Evolutionary conservation across 2,888 invertebrate genomes (phyloP), one percentile per base, ranked within the genome.

Genomic region (Eulithis testata): DNA sequence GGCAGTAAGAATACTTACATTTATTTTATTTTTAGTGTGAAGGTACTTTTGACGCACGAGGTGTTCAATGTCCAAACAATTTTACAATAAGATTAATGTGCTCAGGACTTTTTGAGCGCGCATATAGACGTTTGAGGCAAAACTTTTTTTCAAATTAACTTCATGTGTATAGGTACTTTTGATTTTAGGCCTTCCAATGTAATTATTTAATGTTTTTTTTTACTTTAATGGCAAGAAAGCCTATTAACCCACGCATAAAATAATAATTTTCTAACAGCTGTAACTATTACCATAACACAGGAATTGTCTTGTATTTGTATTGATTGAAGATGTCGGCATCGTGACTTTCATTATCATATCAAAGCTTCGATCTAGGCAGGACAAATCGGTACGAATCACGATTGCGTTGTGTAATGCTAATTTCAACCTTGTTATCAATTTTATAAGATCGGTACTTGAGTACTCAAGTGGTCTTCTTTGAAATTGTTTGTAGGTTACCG

Each of bases 331-430:
- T 21, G 21, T 21, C 21, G 21, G 21, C 47, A 47, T 47, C 59
- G 53, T 54, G 63, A 59, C 52, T 52, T 51, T 37, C 36, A 40
- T 63, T 53, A 63, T 6, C 63, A 53, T 63, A 57, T 37, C 37
- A 37, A 37, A 53, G 47, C 51, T 37, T 21, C 21, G 21, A 47
- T 31, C 47, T 56, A 11, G 12, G 14, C 27, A 50, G 50, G 36
- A 12, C 56, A 45, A 60, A 60, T 60, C n/a, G 44, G 21, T 50
- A n/a, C 43, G 9, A 14, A 55, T 54, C 64, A 64, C 64, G 64
- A 49, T 44, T 11, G 40, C 21, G 2, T 31, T 50, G 43, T 58
- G 47, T 7, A 6, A 37, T 64, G 64, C 50, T 47, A 54, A 59
- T 64, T 50, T 55, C 59, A n/a, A 54, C 50, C 59, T 64, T 60